Base-by-base conservation (phyloP, 2,888 invertebrate genomes). In the Trissolcus japonicus region DNA sequence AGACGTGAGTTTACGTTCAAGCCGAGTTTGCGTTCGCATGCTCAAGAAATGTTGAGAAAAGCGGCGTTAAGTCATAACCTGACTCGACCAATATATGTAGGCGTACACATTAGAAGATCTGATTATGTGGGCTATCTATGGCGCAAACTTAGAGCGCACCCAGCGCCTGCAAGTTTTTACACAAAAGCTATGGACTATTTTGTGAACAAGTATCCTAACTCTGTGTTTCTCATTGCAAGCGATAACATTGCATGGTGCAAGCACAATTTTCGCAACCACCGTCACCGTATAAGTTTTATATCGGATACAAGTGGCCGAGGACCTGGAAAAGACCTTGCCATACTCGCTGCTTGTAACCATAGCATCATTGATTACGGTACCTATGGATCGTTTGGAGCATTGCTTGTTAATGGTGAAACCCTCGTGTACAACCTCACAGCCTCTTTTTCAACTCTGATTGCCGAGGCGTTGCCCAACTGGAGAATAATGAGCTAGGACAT, bases 71-170 rank as follows among this genome's bases (percentile, higher is more conserved):
- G 84, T 50, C 84, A 83, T 73, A 85, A 86, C 57, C 68, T 87
- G 19, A 80, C 80, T 9, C 83, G 86, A 48, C 83, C 87, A 50
- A 89, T 89, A 13, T 92, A 90, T 80, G 90, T 92, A 14, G 91
- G 91, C 56, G 89, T 92, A 48, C 92, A 92, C 79, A 90, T 92
- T 6, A 86, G 92, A 56, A 87, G 92, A 66, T 92, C 92, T 1
- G 92, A 92, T 84, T 92, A 92, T 83, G 88, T 91, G 40, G 89
- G 90, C 66, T 92, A 91, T 83, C 85, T 92, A 19, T 91, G 90
- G 90, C 88, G 90, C 68, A 91, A 91, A 79, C 86, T 91, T 61
- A 88, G 89, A 48, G 88, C 88, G 6, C 83, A 85, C 48, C 86
- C 89, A 2, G 89, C 89, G 4, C 88, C 87, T 35, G 80, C 85